phyloP scores from a whole-genome alignment of 2,113 vertebrate genomes.

The Ursus arctos region DNA sequence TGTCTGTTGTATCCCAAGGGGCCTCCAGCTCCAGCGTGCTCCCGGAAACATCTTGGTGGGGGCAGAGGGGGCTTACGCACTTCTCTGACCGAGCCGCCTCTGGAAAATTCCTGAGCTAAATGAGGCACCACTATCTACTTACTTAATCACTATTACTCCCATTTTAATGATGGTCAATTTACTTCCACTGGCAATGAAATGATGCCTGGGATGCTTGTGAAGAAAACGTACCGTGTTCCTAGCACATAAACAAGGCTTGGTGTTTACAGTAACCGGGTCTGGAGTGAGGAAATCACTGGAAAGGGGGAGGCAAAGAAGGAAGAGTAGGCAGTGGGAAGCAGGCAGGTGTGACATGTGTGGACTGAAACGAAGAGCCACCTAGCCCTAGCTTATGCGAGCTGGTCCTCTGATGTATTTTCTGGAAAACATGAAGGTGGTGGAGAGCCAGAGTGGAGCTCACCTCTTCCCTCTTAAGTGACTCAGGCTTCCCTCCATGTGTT shows the following conservation, averaged over 20 bases:
- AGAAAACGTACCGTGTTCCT: background rate
- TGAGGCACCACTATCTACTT: background rate
- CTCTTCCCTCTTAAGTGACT: background rate
- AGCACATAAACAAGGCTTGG: background rate
- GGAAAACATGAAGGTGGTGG: background rate
- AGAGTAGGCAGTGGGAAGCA: background rate
- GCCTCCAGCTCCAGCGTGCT: background rate
- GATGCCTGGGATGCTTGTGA: background rate
- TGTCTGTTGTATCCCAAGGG: background rate
- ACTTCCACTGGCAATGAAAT: background rate
- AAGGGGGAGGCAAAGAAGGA: background rate
- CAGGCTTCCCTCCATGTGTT: background rate
- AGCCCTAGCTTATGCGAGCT: background rate
- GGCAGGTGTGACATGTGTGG: background rate
- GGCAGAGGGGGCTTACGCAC: background rate
- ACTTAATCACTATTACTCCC: background rate
- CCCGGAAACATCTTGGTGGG: background rate
- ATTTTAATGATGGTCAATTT: background rate
- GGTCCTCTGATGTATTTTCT: background rate
- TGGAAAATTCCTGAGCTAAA: background rate
- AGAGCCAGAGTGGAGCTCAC: background rate
- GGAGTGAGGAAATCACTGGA: fast-evolving
- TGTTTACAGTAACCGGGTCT: background rate
- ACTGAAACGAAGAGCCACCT: background rate
- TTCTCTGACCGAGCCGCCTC: background rate